These are phyloP conservation scores for Calonectris borealis DNA, from an alignment of 2,113 vertebrate genomes.

Conservation along the genomic window DNA sequence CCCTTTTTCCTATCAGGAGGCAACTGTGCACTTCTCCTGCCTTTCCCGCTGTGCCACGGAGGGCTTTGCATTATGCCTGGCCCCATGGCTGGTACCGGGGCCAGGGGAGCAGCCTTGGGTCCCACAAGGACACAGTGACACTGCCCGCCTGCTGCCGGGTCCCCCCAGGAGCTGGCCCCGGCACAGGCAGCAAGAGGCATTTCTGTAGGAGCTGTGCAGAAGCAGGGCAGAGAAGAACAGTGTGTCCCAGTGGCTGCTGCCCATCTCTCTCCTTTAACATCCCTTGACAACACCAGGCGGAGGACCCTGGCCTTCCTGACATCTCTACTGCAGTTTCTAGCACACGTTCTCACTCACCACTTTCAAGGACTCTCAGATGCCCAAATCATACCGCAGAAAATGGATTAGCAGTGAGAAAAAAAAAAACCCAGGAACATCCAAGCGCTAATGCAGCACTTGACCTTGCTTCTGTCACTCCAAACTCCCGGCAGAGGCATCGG, in stretches of 20 bases:
- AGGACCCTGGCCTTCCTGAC: not conserved
- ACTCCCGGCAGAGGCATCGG: not conserved
- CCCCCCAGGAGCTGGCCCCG: not conserved
- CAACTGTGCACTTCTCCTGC: not conserved
- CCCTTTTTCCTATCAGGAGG: not conserved
- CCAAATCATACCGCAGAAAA: not conserved
- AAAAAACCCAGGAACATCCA: not conserved
- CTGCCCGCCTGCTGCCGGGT: not conserved
- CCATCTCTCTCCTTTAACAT: not conserved
- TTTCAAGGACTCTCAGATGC: not conserved
- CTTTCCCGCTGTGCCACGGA: not conserved
- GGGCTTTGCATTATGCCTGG: not conserved
- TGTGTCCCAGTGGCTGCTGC: not conserved
- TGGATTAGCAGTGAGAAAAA: not conserved
- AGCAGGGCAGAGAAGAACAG: not conserved
- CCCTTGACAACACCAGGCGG: not conserved
- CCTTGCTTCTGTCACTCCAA: not conserved
- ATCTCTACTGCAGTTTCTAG: not conserved
- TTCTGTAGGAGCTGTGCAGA: not conserved
- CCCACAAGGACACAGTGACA: fast-evolving
- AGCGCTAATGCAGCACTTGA: not conserved
- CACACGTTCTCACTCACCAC: not conserved
- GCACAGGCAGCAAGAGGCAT: not conserved
- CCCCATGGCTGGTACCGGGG: not conserved
- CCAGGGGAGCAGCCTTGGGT: not conserved